Conservation (phyloP, 2,113 vertebrate genomes). For the Poicephalus meyeri region DNA sequence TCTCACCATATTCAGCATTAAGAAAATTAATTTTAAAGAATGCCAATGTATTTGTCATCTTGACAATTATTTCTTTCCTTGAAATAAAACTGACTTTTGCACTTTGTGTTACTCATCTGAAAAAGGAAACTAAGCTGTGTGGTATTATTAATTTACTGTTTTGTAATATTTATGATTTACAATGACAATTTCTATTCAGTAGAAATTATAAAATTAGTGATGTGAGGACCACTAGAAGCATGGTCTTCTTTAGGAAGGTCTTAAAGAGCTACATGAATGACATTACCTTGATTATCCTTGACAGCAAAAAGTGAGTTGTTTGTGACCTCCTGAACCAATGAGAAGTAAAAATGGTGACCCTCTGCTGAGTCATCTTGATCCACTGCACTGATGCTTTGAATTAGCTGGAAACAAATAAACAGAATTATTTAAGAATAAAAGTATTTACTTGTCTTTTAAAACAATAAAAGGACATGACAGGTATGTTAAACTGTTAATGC, state of each 20-base stretch:
- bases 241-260: not conserved
- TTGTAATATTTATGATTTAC: not conserved
- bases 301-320: constrained; percentile 86
- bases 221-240: not conserved
- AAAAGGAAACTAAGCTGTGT: not conserved
- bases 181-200: not conserved
- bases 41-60: not conserved
- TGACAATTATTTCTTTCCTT: not conserved
- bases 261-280: not conserved
- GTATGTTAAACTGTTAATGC: not conserved
- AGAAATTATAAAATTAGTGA: not conserved
- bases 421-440: not conserved
- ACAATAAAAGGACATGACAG: not conserved
- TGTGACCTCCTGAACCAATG: constrained; percentile 75
- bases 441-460: not conserved
- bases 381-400: constrained; percentile 87
- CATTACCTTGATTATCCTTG: constrained; percentile 88
- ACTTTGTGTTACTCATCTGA: not conserved
- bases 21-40: not conserved
- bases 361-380: constrained; percentile 85
- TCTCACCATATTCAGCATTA: not conserved
- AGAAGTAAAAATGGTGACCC: constrained; percentile 85
- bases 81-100: not conserved
- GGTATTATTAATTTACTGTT: not conserved
- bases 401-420: constrained; percentile 72